Percentiles rank a stretch among this genome's conserved stretches.
Evolutionary conservation across 2,888 invertebrate species (phyloP).

Genomic region (Parnassius glacialis): DNA sequence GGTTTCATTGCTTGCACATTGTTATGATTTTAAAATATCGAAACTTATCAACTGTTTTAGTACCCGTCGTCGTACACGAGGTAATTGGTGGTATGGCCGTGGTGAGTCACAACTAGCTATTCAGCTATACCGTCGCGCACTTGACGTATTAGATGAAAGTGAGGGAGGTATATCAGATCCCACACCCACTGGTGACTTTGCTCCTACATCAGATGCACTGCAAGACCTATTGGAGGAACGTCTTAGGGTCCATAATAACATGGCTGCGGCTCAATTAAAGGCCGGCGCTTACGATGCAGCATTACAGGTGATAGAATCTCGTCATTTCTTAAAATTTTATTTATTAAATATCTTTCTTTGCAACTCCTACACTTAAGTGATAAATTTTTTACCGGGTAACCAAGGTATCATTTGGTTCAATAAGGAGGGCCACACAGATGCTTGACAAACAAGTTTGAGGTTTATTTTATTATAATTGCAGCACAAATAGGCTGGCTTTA

Average conservation of each 20-base stretch:
- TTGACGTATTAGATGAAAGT: constrained; percentile 89
- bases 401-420: too few relatives aligned
- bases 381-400: too few relatives aligned
- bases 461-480: too few relatives aligned
- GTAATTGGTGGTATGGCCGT: constrained; percentile 94
- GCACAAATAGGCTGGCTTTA: too few relatives aligned
- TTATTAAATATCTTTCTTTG: too few relatives aligned
- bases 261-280: constrained; percentile 95
- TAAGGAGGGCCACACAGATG: too few relatives aligned
- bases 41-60: constrained; percentile 35
- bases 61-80: constrained; percentile 85
- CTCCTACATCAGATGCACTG: constrained; percentile 52
- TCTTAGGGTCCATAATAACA: constrained; percentile 92
- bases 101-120: constrained; percentile 90
- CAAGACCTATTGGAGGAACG: constrained; percentile 86
- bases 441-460: too few relatives aligned
- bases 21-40: too few relatives aligned
- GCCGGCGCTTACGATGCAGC: constrained; percentile 92
- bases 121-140: constrained; percentile 91
- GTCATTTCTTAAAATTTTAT: too few relatives aligned
- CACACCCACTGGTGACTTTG: constrained; percentile 69
- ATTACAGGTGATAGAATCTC: constrained; percentile 73
- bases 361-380: too few relatives aligned
- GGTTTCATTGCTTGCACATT: too few relatives aligned
- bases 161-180: constrained; percentile 83